Percentiles rank a stretch among this genome's conserved stretches.
These are phyloP conservation scores for Scomber japonicus DNA, from an alignment of 2,113 vertebrate genomes.

Conservation along the genomic window DNA sequence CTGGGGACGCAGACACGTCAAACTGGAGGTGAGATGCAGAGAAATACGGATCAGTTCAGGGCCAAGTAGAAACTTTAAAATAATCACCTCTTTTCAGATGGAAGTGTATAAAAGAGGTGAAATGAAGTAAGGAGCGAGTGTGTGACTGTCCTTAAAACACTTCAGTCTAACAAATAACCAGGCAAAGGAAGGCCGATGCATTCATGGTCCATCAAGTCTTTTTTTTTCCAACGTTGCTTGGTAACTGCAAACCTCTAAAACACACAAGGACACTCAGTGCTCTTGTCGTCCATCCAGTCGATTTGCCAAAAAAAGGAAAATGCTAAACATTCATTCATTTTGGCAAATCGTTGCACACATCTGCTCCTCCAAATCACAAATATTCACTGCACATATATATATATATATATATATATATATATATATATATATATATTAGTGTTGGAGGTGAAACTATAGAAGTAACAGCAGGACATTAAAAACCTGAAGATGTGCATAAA, in stretches of 20 bases:
- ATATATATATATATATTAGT: no score
- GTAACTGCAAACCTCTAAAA: slow-evolving; percentile 1
- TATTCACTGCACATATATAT: no score
- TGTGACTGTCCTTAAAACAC: no score
- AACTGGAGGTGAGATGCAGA: slow-evolving; percentile 75
- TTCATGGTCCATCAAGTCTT: background rate
- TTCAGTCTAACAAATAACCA: background rate
- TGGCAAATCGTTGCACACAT: background rate
- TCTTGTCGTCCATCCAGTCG: background rate
- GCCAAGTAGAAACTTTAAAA: no score
- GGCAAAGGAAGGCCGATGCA: background rate
- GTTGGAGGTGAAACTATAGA: no score
- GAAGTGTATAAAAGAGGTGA: background rate
- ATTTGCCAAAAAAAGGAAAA: background rate
- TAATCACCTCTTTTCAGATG: background rate
- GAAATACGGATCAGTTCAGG: background rate
- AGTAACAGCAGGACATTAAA: no score
- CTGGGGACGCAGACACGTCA: slow-evolving; percentile 83
- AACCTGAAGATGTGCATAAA: no score
- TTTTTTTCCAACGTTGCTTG: slow-evolving; percentile 4
- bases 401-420: no score
- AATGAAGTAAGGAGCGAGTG: background rate
- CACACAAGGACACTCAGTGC: background rate
- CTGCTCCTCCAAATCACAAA: background rate
- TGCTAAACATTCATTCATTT: slow-evolving; percentile 10